These are phyloP conservation scores for Laterallus jamaicensis DNA, from an alignment of 2,113 vertebrate genomes.

Conservation along the genomic window DNA sequence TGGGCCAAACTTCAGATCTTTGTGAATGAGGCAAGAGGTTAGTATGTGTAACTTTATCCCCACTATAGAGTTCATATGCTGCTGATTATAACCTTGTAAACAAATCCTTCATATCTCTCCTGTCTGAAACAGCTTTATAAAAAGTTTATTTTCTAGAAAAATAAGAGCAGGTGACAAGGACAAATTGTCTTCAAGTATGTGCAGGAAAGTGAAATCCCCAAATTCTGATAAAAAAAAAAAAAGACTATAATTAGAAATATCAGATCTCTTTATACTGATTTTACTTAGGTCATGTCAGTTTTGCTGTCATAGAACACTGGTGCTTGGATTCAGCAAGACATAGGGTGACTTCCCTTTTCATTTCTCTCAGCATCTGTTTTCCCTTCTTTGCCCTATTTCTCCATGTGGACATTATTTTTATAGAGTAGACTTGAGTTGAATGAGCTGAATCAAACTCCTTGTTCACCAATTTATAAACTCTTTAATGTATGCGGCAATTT, in stretches of 20 bases:
- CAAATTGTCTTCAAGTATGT: constrained; percentile 26
- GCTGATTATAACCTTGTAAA: constrained; percentile 62
- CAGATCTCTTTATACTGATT: not conserved
- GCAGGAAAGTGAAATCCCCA: not conserved
- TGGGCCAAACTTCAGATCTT: constrained; percentile 52
- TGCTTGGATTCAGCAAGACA: not conserved
- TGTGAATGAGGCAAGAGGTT: constrained; percentile 50
- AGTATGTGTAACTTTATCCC: constrained; percentile 40
- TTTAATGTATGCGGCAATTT: accelerated
- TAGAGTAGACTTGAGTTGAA: not conserved
- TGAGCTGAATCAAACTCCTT: not conserved
- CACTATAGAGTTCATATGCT: constrained; percentile 42
- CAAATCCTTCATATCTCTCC: constrained; percentile 26
- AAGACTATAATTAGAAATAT: not conserved
- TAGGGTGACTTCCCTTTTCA: not conserved
- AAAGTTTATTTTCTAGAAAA: constrained; percentile 3
- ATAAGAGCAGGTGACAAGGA: constrained; percentile 23
- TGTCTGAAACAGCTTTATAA: constrained; percentile 10
- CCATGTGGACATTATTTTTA: not conserved
- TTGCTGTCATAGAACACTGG: not conserved
- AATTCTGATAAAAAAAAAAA: not conserved
- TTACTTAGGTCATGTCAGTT: not conserved
- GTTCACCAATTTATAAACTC: not conserved
- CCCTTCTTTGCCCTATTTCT: not conserved
- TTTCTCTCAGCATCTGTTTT: not conserved